Base-by-base conservation (phyloP, 1,140 invertebrate species). In the Plectrocnemia conspersa region DNA sequence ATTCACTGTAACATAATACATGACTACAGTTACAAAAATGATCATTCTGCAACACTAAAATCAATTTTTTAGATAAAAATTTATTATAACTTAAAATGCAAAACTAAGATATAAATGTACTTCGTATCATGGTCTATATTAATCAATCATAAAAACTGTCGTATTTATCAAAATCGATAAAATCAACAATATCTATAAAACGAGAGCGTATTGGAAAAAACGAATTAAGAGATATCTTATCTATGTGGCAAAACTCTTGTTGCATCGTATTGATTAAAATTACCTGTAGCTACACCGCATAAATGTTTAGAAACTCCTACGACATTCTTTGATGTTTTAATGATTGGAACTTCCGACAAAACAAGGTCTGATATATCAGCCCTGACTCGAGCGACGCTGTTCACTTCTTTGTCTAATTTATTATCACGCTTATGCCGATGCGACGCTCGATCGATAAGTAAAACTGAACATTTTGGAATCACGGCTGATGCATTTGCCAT, bases 291-390 rank as follows among this genome's bases (percentile, higher is more conserved):
- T 15, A 74, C 80, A 1, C 91, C 90, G 68, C 90, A 94, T 13
- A 94, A 74, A 73, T 94, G 91, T 72, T 94, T 94, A 0, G 88
- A 85, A 22, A 91, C 68, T 1, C 81, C 89, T 33, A 92, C 83
- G 36, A 85, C 76, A 32, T 66, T 61, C 11, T 67, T 33, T 24
- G 66, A 72, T 24, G 70, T 58, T 27, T 68, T 59, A 22, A 86
- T 67, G 38, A 73, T 70, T 2, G 77, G 66, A 25, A 88, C 67
- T 18, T 73, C 69, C n/a, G 73, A 74, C 36, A 92, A 68, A 58
- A 79, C 70, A 6, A 92, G 68, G 70, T 90, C 82, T 2, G 79
- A 79, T 55, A 91, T 86, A 64, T 90, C 87, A 0, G 82, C 84
- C 15, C 84, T 75, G 23, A 90, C 74, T 35, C 87, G 68, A 29